Conservation (phyloP, 1,140 invertebrate genomes). For the Ganaspis sp. region DNA sequence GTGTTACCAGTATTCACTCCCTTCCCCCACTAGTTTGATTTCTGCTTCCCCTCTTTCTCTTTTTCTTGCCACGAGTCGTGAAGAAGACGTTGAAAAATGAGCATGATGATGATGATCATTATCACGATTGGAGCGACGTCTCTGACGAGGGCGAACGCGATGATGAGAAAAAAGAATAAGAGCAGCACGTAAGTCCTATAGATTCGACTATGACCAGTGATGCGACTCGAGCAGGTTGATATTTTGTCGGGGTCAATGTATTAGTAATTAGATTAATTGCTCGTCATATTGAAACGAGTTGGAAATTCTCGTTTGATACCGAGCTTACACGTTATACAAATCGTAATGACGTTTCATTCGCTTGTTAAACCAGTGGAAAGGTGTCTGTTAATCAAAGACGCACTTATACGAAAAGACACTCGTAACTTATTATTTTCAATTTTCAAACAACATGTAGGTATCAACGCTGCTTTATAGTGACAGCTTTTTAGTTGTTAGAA, state of each 20-base stretch:
- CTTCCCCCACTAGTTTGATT: constrained; percentile 8
- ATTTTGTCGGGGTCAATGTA: constrained; percentile 47
- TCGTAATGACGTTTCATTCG: constrained; percentile 14
- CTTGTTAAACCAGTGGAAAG: constrained; percentile 3
- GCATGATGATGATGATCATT: constrained; percentile 68
- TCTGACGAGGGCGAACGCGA: constrained; percentile 53
- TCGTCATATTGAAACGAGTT: constrained; percentile 22
- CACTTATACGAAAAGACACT: background rate
- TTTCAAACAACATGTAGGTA: background rate
- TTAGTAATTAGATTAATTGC: constrained; percentile 61
- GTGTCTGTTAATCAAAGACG: constrained; percentile 14
- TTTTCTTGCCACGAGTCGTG: constrained; percentile 56
- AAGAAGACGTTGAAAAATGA: constrained; percentile 72
- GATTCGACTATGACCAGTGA: constrained; percentile 16
- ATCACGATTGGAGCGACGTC: constrained; percentile 63
- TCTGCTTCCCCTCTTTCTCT: constrained; percentile 4
- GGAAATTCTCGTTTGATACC: constrained; percentile 15
- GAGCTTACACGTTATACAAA: background rate
- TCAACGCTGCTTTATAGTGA: background rate
- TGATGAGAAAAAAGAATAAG: constrained; percentile 46
- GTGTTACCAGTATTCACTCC: constrained; percentile 31
- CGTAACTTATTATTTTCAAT: constrained; percentile 6
- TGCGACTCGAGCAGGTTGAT: background rate
- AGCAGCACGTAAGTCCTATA: constrained; percentile 22
- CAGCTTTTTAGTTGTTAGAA: constrained; percentile 3